phyloP scores from a whole-genome alignment of 2,113 vertebrate species.

The Chaenogobius annularis region DNA sequence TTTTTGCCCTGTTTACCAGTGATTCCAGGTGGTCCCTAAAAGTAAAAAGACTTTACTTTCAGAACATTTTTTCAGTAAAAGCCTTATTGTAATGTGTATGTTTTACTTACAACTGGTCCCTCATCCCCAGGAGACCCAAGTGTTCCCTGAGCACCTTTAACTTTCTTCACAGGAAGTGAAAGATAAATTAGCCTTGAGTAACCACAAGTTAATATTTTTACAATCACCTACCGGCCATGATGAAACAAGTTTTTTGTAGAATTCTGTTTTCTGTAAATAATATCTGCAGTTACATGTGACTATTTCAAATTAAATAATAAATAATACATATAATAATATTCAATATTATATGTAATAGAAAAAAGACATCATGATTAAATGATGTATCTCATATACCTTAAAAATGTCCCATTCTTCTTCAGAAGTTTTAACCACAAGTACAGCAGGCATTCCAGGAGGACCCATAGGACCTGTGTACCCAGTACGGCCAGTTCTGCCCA shows the following conservation, averaged over 20 bases:
- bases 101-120: slow-evolving; percentile 69
- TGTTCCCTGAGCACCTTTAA: slow-evolving; percentile 64
- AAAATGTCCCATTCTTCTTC: slow-evolving; percentile 78
- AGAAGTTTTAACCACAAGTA: slow-evolving; percentile 72
- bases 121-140: slow-evolving; percentile 67
- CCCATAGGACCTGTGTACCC: slow-evolving; percentile 71
- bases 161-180: slow-evolving; percentile 57
- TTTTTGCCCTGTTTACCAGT: slow-evolving; percentile 72
- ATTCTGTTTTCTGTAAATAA: slow-evolving; percentile 69
- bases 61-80: neutral
- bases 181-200: neutral
- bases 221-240: slow-evolving; percentile 73
- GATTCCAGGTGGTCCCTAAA: slow-evolving; percentile 72
- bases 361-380: neutral
- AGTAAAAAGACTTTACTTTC: slow-evolving; percentile 13
- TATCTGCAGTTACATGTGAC: neutral
- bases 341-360: neutral
- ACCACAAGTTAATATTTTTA: neutral
- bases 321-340: neutral
- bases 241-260: slow-evolving; percentile 72
- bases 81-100: neutral
- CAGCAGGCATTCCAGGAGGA: slow-evolving; percentile 73
- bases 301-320: neutral
- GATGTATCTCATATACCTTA: slow-evolving; percentile 55
- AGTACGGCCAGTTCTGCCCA: slow-evolving; percentile 71